Evolutionary conservation across 1,140 invertebrate genomes (phyloP), one percentile per base, ranked within the genome.

Genomic region (Sesamia nonagrioides): DNA sequence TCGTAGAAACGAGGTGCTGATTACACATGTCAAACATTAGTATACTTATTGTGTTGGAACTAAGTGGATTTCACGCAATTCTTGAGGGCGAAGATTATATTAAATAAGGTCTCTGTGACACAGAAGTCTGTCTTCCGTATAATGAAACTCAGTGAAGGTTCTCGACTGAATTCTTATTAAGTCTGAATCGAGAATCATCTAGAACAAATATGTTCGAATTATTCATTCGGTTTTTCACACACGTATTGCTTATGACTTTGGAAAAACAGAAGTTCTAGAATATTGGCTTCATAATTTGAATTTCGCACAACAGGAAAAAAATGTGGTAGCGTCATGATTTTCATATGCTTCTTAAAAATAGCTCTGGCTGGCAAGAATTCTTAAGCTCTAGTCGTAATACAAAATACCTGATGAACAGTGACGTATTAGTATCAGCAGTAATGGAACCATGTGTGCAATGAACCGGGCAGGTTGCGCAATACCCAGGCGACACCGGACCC

Each of bases 401-500:
- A 40, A 63, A 63, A 37, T 17, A 17, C 2, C 9, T 18, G n/a
- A 18, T 18, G 9, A 21, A 42, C 17, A 9, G 18, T 68, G 74
- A 42, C 60, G 48, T 66, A 87, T 84, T 81, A 83, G 60, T 83
- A 68, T 79, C 81, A 83, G 37, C 77, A 60, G 79, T 77, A 88
- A 84, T 79, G 80, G 82, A 76, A 81, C 48, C 82, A 77, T 48
- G 66, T 81, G 82, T 77, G 75, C 78, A 42, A 17, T 72, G 35
- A 75, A 50, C 69, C 63, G 72, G 82, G 79, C 7, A 42, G n/a
- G 80, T 87, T 84, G 78, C 82, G 79, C 78, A 88, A 87, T 61
- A 48, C 54, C 60, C 60, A 63, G 74, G 73, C 79, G 83, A 84
- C 82, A 88, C 79, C 85, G 50, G 82, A 86, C 82, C 78, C 77